Percentiles rank a stretch among this genome's conserved stretches.
These are phyloP conservation scores for Galendromus occidentalis DNA, from an alignment of 1,140 invertebrate genomes.

Conservation along the genomic window DNA sequence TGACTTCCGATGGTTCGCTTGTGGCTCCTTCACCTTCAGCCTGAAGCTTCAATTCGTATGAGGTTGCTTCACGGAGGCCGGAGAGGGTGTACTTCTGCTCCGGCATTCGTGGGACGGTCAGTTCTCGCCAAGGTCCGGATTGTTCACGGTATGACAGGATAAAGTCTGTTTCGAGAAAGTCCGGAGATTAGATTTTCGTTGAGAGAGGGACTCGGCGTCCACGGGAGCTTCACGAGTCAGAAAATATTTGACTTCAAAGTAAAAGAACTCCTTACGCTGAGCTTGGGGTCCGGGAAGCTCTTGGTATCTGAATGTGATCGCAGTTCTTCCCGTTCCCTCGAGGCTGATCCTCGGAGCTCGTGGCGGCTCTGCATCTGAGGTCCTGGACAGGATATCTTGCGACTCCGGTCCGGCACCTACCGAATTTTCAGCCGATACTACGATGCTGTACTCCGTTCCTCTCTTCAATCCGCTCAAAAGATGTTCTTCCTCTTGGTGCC, in stretches of 20 bases:
- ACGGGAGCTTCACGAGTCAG: no score
- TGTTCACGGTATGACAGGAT: constrained; percentile 21
- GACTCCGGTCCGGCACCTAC: constrained; percentile 21
- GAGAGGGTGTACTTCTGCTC: constrained; percentile 18
- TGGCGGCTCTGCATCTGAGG: constrained; percentile 19
- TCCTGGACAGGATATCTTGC: constrained; percentile 19
- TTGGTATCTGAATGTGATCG: background rate
- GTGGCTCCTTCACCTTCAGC: constrained; percentile 16
- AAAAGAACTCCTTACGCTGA: background rate
- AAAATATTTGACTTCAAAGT: no score
- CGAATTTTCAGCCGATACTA: constrained; percentile 21
- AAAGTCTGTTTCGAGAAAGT: constrained; percentile 16
- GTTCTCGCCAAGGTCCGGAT: constrained; percentile 19
- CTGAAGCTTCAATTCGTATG: constrained; percentile 20
- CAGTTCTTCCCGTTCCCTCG: background rate
- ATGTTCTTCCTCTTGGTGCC: constrained; percentile 18
- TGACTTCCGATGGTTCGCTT: constrained; percentile 20
- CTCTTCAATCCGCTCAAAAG: constrained; percentile 19
- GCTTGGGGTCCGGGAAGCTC: constrained; percentile 19
- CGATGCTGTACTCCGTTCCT: constrained; percentile 22
- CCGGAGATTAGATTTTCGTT: no score
- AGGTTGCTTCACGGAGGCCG: constrained; percentile 18
- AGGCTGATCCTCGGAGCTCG: background rate
- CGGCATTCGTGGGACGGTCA: constrained; percentile 16
- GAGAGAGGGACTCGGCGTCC: no score